phyloP scores from a whole-genome alignment of 2,797 vertebrate species.

The Hemibagrus guttatus region DNA sequence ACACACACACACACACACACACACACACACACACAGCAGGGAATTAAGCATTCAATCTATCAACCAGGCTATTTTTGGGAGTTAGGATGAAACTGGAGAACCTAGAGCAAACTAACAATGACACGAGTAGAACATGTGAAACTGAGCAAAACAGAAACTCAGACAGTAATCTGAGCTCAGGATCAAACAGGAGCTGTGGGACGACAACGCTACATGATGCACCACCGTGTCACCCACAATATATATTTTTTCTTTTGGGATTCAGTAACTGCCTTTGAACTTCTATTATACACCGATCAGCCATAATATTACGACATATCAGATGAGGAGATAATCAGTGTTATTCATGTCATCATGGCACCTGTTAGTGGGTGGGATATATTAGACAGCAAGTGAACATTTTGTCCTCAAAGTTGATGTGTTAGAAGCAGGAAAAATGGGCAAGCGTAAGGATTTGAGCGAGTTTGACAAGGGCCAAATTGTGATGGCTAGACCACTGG shows the following conservation, averaged over 20 bases:
- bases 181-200: conserved; percentile 1
- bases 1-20: background rate
- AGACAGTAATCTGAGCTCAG: background rate
- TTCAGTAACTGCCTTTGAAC: background rate
- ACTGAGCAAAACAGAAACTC: no score
- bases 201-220: background rate
- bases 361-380: no score
- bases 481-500: no score
- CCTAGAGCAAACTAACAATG: background rate
- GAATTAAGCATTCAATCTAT: background rate
- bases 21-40: background rate
- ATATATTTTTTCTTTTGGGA: background rate
- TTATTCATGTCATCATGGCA: no score
- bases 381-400: no score
- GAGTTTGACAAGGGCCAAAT: no score
- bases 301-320: no score
- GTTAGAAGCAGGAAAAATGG: no score
- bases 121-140: background rate
- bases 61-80: background rate
- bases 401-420: no score
- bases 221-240: background rate
- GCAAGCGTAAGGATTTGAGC: no score
- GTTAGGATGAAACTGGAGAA: background rate
- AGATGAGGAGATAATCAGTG: no score
- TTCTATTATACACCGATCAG: background rate